A percentile compares a stretch with the other conserved stretches of the same genome.
These are phyloP conservation scores for Dynastes tityus DNA, from an alignment of 2,888 invertebrate genomes.

Conservation along the genomic window DNA sequence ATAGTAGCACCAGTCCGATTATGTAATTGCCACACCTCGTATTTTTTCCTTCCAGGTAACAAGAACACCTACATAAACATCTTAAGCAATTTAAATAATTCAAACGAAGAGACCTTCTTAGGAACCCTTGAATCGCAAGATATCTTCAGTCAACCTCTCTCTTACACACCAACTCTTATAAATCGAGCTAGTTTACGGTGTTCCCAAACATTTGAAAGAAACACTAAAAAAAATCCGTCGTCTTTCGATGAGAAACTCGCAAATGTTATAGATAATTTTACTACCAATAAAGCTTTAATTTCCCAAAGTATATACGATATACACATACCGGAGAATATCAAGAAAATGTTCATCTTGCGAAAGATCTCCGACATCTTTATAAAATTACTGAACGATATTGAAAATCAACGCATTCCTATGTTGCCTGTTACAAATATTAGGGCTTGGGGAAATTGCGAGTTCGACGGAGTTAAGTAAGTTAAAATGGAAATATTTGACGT, in stretches of 20 bases:
- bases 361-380: slow-evolving; percentile 71
- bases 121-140: slow-evolving; percentile 33
- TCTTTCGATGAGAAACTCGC: slow-evolving; percentile 8
- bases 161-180: slow-evolving; percentile 21
- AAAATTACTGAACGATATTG: slow-evolving; percentile 69
- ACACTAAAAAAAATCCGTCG: background rate
- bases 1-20: too few relatives aligned
- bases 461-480: slow-evolving; percentile 71
- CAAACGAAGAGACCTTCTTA: slow-evolving; percentile 16
- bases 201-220: background rate
- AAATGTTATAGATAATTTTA: slow-evolving; percentile 57
- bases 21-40: too few relatives aligned
- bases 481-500: background rate
- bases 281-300: slow-evolving; percentile 57
- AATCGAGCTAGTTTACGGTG: slow-evolving; percentile 26
- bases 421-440: slow-evolving; percentile 69
- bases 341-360: slow-evolving; percentile 61
- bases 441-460: slow-evolving; percentile 73
- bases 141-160: slow-evolving; percentile 42
- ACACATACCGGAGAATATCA: slow-evolving; percentile 2
- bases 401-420: slow-evolving; percentile 60
- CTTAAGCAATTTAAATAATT: slow-evolving; percentile 9
- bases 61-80: background rate
- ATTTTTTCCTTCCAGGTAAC: background rate
- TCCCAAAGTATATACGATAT: slow-evolving; percentile 42